Evolutionary conservation across 1,140 invertebrate genomes (phyloP).

Genomic region (Diuraphis noxia): DNA sequence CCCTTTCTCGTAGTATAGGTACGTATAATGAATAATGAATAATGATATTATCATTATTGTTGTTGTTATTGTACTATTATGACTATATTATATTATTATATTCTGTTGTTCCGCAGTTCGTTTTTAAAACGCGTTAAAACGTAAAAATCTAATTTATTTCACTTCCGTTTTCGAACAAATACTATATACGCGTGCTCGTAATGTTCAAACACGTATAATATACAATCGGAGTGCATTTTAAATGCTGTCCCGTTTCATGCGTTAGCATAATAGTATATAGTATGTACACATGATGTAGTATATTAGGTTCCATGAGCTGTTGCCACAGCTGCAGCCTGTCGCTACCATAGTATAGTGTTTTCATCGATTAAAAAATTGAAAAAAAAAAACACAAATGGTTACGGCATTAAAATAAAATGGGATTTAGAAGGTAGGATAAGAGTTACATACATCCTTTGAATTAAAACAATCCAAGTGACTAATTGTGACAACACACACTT

Average conservation of each 20-base stretch:
- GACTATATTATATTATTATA: not conserved
- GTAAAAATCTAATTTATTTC: conserved; percentile 40
- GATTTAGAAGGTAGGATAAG: not conserved
- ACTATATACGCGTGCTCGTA: conserved; percentile 13
- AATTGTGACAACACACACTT: not conserved
- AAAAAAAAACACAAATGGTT: not conserved
- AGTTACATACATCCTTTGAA: not conserved
- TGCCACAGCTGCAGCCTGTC: not conserved
- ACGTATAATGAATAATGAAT: not conserved
- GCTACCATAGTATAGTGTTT: not conserved
- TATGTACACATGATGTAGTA: not conserved
- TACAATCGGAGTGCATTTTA: not conserved
- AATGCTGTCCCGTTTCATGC: not conserved
- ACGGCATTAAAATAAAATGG: not conserved
- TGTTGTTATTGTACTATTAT: conserved; percentile 12
- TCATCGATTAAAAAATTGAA: not conserved
- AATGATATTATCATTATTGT: not conserved
- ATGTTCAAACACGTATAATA: not conserved
- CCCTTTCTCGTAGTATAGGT: not conserved
- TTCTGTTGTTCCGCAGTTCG: not conserved
- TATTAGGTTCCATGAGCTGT: not conserved
- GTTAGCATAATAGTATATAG: not conserved
- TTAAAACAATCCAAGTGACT: conserved; percentile 14
- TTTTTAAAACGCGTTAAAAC: conserved; percentile 37
- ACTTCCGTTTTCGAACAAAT: conserved; percentile 39